Base-by-base conservation (phyloP, 1,140 invertebrate species). In the Ceratitis capitata region DNA sequence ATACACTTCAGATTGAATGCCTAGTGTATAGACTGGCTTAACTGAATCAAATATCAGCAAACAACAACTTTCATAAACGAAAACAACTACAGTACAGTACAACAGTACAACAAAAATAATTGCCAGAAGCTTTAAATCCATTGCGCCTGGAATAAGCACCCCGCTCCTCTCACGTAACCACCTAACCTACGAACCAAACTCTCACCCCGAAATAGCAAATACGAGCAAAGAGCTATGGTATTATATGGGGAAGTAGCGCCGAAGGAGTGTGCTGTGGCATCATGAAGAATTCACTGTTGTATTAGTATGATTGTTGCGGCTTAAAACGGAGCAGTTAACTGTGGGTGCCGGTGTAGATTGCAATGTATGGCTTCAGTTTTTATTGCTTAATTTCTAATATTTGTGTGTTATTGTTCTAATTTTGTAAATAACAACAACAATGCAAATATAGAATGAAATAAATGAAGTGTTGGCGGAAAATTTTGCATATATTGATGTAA, bases 191-290 rank as follows among this genome's bases (percentile, higher is more conserved):
- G n/a, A n/a, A n/a, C n/a, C n/a, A n/a, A n/a, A n/a, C n/a, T n/a
- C 10, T 35, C 32, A 1, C 61, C 14, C 29, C 29, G 4, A 39
- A 4, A 23, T n/a, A 14, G 2, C 61, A 16, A n/a, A n/a, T 56
- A 23, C 51, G n/a, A 53, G 14, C 4, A 53, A 53, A n/a, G n/a
- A n/a, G n/a, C 51, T 16, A 78, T 45, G 42, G 69, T 78, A 78
- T 78, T 78, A 39, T 47, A 5, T n/a, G n/a, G n/a, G 23, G 69
- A 78, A 78, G 42, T 78, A 47, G 42, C 42, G 42, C 69, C 45
- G 23, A 78, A 78, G 69, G 45, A 78, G 39, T 78, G 69, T 23
- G 69, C n/a, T n/a, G 69, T 39, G 45, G 23, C 69, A 78, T 78
- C 69, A 78, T 78, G 39, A 3, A n/a, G 69, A 19, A 78, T 42